These are phyloP conservation scores for Coremacera marginata DNA, from an alignment of 2,888 invertebrate genomes.

Conservation along the genomic window DNA sequence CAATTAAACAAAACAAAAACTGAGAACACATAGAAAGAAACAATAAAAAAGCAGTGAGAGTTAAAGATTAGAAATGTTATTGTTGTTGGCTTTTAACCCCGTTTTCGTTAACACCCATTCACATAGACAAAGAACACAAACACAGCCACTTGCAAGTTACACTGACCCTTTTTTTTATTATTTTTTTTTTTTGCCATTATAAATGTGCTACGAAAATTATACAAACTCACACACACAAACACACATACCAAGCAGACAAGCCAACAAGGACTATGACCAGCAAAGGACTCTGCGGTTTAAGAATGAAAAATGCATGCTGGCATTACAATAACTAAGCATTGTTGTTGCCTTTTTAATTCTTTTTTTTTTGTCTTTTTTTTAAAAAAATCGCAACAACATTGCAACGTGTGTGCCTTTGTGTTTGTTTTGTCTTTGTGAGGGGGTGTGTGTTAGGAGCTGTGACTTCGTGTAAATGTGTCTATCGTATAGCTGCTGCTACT, in stretches of 20 bases:
- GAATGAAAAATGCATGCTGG: background rate
- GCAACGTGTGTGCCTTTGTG: background rate
- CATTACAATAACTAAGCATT: background rate
- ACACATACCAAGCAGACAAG: background rate
- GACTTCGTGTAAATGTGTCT: background rate
- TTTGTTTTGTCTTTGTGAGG: background rate
- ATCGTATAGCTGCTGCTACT: no score
- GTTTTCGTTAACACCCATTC: background rate
- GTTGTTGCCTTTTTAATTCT: background rate
- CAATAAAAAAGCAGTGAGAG: background rate
- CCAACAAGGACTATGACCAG: no score
- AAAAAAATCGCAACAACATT: background rate
- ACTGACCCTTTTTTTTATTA: background rate
- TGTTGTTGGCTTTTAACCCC: constrained; percentile 1
- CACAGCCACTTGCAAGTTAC: background rate
- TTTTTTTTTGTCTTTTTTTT: background rate
- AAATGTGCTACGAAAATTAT: background rate
- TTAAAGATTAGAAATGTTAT: background rate
- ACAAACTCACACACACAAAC: background rate
- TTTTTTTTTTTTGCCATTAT: background rate
- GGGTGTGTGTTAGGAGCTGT: background rate
- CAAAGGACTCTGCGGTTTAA: background rate
- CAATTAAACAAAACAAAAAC: background rate
- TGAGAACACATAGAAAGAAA: background rate
- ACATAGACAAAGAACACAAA: background rate